Conservation (phyloP, 1,140 invertebrate species). For the Doryteuthis pealeii region DNA sequence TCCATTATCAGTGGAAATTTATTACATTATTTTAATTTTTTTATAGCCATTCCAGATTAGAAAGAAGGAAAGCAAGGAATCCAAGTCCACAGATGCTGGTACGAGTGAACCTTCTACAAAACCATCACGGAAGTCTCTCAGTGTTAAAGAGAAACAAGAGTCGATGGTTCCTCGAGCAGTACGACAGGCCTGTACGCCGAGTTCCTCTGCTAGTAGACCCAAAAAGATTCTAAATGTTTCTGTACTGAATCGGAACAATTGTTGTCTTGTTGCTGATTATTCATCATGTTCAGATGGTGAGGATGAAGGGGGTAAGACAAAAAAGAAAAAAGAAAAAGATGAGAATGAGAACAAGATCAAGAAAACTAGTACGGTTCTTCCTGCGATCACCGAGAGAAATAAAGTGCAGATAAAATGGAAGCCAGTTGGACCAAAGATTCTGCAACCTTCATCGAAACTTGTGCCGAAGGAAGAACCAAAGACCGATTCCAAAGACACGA, state of each 20-base stretch:
- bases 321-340: not conserved
- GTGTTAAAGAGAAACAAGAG: not conserved
- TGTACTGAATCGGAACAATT: not conserved
- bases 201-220: not conserved
- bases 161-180: not conserved
- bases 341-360: not conserved
- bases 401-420: conserved; percentile 3
- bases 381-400: not conserved
- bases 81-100: no score
- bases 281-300: not conserved
- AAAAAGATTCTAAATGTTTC: not conserved
- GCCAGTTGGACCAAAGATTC: no score
- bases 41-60: no score
- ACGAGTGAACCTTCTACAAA: no score
- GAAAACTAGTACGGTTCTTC: not conserved
- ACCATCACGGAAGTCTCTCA: no score
- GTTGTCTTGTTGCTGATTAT: not conserved
- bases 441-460: no score
- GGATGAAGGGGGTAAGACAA: not conserved
- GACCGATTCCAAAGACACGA: no score
- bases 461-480: no score
- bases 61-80: no score
- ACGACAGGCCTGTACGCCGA: not conserved
- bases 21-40: no score
- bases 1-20: no score